Evolutionary conservation across 2,888 invertebrate species (phyloP), one percentile per base, ranked within the genome.

Genomic region (Sturmia bella): DNA sequence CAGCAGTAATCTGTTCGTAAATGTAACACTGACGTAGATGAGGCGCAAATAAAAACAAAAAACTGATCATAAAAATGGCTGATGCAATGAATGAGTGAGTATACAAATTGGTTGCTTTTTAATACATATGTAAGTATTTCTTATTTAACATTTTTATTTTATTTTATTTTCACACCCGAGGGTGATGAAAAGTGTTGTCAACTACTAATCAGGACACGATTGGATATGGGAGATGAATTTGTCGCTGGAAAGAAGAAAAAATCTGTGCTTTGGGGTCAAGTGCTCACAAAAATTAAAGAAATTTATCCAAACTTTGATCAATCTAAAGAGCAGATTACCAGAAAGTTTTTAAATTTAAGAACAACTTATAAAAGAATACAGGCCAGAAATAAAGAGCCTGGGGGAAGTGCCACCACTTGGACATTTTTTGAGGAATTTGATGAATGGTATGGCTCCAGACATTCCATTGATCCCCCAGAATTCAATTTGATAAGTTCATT

Each of bases 311-410:
- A 61, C n/a, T n/a, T 61, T 21, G 12, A 43, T n/a, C 43, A 43
- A 43, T 43, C 59, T 1, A 77, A 52, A 12, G 57, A 66, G 21
- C 32, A 69, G 24, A 21, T 83, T 11, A 50, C 19, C 17, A 76
- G 63, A 13, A 72, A 79, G 39, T 79, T 63, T 45, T 21, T 57
- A n/a, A 79, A 79, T 56, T 63, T 79, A 24, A 50, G 56, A 43
- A 56, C 66, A 11, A 57, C 78, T 6, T 78, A 78, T 39, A 64
- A 78, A 43, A 32, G 78, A 27, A 78, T 78, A 13, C 78, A 78
- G 39, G 74, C 64, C n/a, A 66, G 73, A 13, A 81, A 81, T 52
- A 64, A 48, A 24, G 72, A 56, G 50, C 57, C 66, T 64, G 79
- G 83, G 9, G 59, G 72, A 21, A 72, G 57, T 39, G 66, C 59